A percentile compares a stretch with the other conserved stretches of the same genome.
Evolutionary conservation across 2,888 invertebrate genomes (phyloP).

Genomic region (Agonopterix subpropinquella): DNA sequence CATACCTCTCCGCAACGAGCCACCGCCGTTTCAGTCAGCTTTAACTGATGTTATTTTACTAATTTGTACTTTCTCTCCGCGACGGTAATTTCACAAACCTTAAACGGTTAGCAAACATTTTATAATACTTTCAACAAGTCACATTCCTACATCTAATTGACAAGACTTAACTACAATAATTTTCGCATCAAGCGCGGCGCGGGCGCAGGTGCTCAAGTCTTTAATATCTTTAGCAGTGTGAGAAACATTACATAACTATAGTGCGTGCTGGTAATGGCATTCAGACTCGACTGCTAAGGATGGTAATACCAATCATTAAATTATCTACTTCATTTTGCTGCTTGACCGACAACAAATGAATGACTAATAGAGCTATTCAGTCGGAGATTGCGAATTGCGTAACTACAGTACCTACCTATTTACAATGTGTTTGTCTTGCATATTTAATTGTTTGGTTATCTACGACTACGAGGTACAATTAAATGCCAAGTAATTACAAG

Average conservation of each 20-base stretch:
- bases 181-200: constrained; percentile 19
- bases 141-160: background rate
- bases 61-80: background rate
- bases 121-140: background rate
- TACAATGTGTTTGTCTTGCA: too few relatives aligned
- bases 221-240: constrained; percentile 25
- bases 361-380: constrained; percentile 12
- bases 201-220: constrained; percentile 11
- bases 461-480: too few relatives aligned
- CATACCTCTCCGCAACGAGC: too few relatives aligned
- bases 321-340: constrained; percentile 6
- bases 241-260: constrained; percentile 26
- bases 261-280: constrained; percentile 4
- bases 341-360: constrained; percentile 6
- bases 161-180: constrained; percentile 12
- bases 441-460: too few relatives aligned
- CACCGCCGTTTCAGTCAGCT: too few relatives aligned
- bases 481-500: too few relatives aligned
- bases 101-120: background rate
- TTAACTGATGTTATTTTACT: too few relatives aligned
- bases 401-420: background rate
- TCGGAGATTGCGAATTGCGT: constrained; percentile 6
- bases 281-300: background rate
- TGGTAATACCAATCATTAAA: constrained; percentile 7
- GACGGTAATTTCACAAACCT: too few relatives aligned